Evolutionary conservation across 2,113 vertebrate genomes (phyloP).

Genomic region (Gavialis gangeticus): DNA sequence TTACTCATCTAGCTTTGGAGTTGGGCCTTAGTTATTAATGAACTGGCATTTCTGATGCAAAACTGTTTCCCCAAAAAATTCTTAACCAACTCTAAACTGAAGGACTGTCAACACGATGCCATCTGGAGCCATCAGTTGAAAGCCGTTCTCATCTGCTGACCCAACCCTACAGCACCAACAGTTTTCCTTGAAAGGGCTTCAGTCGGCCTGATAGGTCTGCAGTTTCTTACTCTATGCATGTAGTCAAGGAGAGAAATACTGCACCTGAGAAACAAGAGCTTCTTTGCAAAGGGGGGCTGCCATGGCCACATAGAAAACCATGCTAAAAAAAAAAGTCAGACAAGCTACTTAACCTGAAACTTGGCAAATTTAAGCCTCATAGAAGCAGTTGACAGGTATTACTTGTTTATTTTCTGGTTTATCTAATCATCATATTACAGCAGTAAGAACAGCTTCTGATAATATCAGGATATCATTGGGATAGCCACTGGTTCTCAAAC

Average conservation of each 20-base stretch:
- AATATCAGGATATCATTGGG: too few species aligned
- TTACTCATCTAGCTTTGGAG: too few species aligned
- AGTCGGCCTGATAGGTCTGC: background rate
- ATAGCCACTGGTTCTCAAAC: too few species aligned
- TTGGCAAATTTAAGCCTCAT: background rate
- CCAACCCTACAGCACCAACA: background rate
- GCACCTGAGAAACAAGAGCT: background rate
- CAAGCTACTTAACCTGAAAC: background rate
- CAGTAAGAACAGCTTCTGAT: too few species aligned
- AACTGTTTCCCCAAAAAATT: too few species aligned
- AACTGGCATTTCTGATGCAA: too few species aligned
- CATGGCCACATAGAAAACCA: background rate
- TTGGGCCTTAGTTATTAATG: too few species aligned
- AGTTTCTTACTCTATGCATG: background rate
- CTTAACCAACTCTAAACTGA: conserved; percentile 23
- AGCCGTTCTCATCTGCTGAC: background rate
- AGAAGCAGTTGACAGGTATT: too few species aligned
- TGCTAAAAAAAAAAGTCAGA: background rate
- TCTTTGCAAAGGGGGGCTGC: background rate
- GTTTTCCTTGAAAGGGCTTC: background rate
- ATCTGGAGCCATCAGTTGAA: background rate
- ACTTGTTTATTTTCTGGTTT: too few species aligned
- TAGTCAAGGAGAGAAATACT: background rate
- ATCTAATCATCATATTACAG: too few species aligned
- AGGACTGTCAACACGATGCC: background rate